Base-by-base conservation (phyloP, 2,888 invertebrate genomes). In the Ophion ventricosus region DNA sequence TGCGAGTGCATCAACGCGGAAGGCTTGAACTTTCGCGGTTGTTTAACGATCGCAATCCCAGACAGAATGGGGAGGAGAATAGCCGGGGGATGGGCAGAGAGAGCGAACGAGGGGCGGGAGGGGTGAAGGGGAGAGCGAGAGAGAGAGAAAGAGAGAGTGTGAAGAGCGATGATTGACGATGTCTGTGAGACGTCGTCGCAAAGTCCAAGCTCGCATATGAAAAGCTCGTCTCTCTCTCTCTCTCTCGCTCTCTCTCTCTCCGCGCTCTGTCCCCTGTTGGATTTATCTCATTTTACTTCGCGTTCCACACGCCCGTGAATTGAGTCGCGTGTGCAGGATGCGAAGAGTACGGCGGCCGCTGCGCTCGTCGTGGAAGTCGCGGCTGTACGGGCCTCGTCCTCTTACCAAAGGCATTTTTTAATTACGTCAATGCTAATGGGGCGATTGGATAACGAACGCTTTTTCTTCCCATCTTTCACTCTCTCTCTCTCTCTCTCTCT, bases 151-250 rank as follows among this genome's bases (percentile, higher is more conserved):
- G n/a, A n/a, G n/a, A n/a, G 82, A 79, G 83, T 79, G 82, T 82
- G 84, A 83, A 76, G 83, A 67, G 72, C 35, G 82, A 84, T 79
- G 74, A 80, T 82, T 86, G 84, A 80, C 82, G 80, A 80, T 80
- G 80, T 74, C 84, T 76, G 79, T 69, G 56, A 54, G 59, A 81
- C 73, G 85, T 83, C 80, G 78, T 73, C 85, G 77, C 69, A 67
- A 72, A 78, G 78, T 83, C 85, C 67, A 57, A 66, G 67, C 69
- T 73, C 70, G 79, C 77, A 35, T 80, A 80, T 80, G 73, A 75
- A 23, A 77, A 69, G 23, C 54, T 56, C 70, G 64, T 35, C 35
- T 35, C 35, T 3, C 35, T 35, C 35, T 35, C 35, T 35, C 35
- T 35, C 35, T 35, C 35, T 35, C n/a, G n/a, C 35, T 35, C 35